Evolutionary conservation across 2,888 invertebrate genomes (phyloP).

Genomic region (Drosophila rubida): DNA sequence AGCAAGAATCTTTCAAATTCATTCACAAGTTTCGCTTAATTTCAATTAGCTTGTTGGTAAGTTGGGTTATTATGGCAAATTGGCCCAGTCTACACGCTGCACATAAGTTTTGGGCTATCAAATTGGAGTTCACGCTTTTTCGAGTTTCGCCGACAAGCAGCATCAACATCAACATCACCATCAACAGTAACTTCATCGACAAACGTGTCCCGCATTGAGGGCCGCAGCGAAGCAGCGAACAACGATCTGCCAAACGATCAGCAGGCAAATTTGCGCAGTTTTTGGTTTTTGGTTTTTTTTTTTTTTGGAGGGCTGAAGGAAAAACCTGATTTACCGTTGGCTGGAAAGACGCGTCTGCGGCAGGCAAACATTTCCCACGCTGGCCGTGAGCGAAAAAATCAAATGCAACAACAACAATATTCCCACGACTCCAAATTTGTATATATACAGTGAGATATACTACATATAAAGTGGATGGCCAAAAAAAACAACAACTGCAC

Average conservation of each 20-base stretch:
- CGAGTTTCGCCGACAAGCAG: slow-evolving; percentile 31
- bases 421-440: slow-evolving; percentile 83
- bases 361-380: slow-evolving; percentile 76
- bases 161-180: slow-evolving; percentile 4
- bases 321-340: slow-evolving; percentile 81
- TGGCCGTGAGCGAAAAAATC: slow-evolving; percentile 57
- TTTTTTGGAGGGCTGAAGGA: slow-evolving; percentile 62
- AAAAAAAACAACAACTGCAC: slow-evolving; percentile 20
- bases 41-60: slow-evolving; percentile 41
- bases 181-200: slow-evolving; percentile 14
- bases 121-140: slow-evolving; percentile 33
- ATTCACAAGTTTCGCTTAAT: slow-evolving; percentile 16
- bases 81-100: slow-evolving; percentile 34
- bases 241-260: slow-evolving; percentile 66
- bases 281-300: too few relatives aligned
- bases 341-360: slow-evolving; percentile 46
- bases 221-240: slow-evolving; percentile 32
- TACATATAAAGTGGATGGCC: slow-evolving; percentile 45
- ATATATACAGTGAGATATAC: slow-evolving; percentile 58
- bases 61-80: slow-evolving; percentile 41
- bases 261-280: slow-evolving; percentile 73
- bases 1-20: too few relatives aligned
- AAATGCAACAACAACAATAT: slow-evolving; percentile 64
- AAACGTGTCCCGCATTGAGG: slow-evolving; percentile 38
- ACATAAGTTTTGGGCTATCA: slow-evolving; percentile 7